Conservation (phyloP, 2,797 vertebrate genomes). For the Kryptopterus vitreolus region DNA sequence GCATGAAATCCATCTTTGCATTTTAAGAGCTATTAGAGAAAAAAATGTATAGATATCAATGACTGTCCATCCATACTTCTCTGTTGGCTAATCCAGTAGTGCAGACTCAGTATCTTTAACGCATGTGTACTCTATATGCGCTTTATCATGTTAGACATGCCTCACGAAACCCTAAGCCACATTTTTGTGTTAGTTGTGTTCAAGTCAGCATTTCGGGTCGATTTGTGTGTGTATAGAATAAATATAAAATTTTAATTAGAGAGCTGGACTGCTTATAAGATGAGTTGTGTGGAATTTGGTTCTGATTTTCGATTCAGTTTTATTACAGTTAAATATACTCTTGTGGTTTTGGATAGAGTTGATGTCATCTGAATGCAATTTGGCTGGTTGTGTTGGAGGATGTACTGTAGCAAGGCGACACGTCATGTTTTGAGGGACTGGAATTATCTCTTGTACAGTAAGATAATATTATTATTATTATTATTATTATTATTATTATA, state of each 20-base stretch:
- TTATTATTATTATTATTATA: too few relatives aligned
- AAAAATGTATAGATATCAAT: too few relatives aligned
- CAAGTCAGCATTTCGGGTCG: neutral
- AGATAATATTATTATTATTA: too few relatives aligned
- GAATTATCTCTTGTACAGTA: neutral
- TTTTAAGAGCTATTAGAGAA: neutral
- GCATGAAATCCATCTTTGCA: neutral
- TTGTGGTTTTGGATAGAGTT: too few relatives aligned
- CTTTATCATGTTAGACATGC: slow-evolving; percentile 16
- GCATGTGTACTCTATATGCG: neutral
- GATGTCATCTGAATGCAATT: too few relatives aligned
- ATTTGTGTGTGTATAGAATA: neutral
- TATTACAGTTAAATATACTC: neutral
- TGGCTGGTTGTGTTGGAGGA: neutral
- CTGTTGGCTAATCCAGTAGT: slow-evolving; percentile 10
- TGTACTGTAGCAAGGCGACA: too few relatives aligned
- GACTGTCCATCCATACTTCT: neutral
- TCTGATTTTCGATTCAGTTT: neutral
- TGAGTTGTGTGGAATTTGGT: neutral
- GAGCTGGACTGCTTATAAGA: neutral
- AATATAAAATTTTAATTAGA: neutral
- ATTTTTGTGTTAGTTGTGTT: neutral
- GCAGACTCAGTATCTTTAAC: slow-evolving; percentile 13
- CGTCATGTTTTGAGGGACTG: neutral
- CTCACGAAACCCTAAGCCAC: neutral